Evolutionary conservation across 1,140 invertebrate genomes (phyloP).

Genomic region (Macrocentrus cingulum): DNA sequence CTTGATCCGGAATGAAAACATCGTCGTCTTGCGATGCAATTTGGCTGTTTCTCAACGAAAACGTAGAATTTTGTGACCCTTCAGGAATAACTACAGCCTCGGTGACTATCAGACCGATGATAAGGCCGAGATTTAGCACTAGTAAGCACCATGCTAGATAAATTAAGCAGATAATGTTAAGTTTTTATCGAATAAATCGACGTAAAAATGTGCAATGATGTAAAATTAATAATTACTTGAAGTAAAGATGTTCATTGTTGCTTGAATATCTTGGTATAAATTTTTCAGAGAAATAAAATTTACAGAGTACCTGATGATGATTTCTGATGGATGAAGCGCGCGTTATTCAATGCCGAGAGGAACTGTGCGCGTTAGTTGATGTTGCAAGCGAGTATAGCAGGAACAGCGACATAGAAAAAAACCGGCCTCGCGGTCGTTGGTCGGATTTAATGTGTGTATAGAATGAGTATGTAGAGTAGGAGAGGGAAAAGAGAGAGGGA

Average conservation of each 20-base stretch:
- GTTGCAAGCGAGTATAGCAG: not conserved
- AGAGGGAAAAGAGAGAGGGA: constrained; percentile 8
- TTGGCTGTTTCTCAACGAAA: not conserved
- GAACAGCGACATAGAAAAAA: not conserved
- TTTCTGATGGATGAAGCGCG: no score
- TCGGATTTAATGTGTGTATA: constrained; percentile 2
- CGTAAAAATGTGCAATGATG: no score
- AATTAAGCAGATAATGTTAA: no score
- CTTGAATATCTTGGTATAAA: no score
- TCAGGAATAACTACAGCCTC: not conserved
- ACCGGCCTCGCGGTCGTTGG: constrained; percentile 16
- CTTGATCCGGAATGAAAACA: constrained; percentile 61
- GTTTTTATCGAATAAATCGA: no score
- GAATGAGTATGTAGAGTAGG: not conserved
- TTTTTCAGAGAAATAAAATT: no score
- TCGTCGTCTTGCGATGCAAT: constrained; percentile 46
- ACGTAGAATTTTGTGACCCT: constrained; percentile 1
- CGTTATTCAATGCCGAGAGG: not conserved
- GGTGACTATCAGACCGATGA: not conserved
- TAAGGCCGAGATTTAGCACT: not conserved
- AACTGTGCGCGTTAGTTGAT: not conserved
- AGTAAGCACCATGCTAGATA: not conserved
- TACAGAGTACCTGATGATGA: no score
- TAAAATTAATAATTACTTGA: no score
- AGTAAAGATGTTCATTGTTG: no score